These are phyloP conservation scores for Nasua narica DNA, from an alignment of 2,797 vertebrate species.

Conservation along the genomic window DNA sequence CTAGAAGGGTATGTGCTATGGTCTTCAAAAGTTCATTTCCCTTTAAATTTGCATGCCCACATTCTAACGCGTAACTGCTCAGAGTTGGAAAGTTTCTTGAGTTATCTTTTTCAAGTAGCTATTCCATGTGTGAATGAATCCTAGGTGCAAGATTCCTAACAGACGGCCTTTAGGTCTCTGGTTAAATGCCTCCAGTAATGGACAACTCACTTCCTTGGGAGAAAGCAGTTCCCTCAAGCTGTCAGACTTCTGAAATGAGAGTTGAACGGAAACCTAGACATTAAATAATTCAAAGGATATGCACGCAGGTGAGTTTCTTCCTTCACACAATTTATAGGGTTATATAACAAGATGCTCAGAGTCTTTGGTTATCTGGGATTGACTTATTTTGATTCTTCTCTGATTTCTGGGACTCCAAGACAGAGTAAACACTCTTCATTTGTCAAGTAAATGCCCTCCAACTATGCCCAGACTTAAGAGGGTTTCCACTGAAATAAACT, in stretches of 20 bases:
- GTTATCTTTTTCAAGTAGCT: not conserved
- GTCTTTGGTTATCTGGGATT: not conserved
- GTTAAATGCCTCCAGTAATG: not conserved
- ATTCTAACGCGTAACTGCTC: not conserved
- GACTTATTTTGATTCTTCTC: slow-evolving; percentile 27
- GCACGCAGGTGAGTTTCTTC: not conserved
- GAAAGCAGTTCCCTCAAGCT: not conserved
- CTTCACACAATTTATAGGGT: not conserved
- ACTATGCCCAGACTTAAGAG: slow-evolving; percentile 22
- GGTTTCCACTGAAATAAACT: slow-evolving; percentile 40
- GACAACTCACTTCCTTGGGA: not conserved
- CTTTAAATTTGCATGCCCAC: not conserved
- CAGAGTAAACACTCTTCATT: not conserved
- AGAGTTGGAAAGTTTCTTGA: not conserved
- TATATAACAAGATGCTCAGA: not conserved
- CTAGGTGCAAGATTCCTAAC: too few species aligned
- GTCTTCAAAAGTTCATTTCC: not conserved
- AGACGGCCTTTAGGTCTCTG: not conserved
- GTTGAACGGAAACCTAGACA: not conserved
- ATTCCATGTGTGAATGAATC: not conserved
- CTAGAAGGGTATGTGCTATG: not conserved
- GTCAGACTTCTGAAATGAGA: not conserved
- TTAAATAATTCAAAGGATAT: not conserved
- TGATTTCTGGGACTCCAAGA: slow-evolving; percentile 21
- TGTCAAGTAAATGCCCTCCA: slow-evolving; percentile 50